Base-by-base conservation (phyloP, 2,888 invertebrate species). In the Watsonalla cultraria region DNA sequence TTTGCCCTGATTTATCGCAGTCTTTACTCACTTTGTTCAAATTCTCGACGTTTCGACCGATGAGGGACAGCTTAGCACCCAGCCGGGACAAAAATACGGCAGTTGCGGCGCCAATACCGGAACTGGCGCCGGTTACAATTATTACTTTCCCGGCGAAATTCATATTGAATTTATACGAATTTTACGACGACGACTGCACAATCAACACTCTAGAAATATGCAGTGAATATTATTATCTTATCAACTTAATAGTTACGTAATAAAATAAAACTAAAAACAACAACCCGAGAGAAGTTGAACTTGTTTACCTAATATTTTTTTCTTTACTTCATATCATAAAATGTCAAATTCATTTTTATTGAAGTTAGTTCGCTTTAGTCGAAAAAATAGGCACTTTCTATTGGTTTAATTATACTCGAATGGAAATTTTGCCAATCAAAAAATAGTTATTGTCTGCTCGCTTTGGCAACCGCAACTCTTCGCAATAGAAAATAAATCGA, bases 51-150 rank as follows among this genome's bases (percentile, higher is more conserved):
- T 95, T 95, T 65, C 96, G 91, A 0, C 95, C 96, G 34, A 92
- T 93, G 0, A 96, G 66, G 0, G 95, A 93, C n/a, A 97, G 80
- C 55, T 92, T 92, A 0, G 96, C 96, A 33, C 96, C 96, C 45
- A 95, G 89, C 68, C 92, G 92, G 2, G 96, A 94, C 63, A 97
- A 92, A 66, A 94, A 93, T 58, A 95, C 85, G 0, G 97, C 96
- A 7, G 96, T 95, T 7, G 95, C 95, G 46, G 95, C 94, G 5
- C 97, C 97, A 60, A 97, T 97, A 6, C 97, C 97, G 14, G 96
- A 96, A 80, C 96, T 96, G 0, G 96, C 96, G 51, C 97, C 96
- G 47, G 95, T 95, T 61, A 95, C 92, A 51, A 95, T 84, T 9
- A 95, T 93, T 6, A 95, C 94, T 92, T 95, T 95, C 45, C 94